Conservation (phyloP, 2,797 vertebrate genomes). For the Ambastaia sidthimunki region DNA sequence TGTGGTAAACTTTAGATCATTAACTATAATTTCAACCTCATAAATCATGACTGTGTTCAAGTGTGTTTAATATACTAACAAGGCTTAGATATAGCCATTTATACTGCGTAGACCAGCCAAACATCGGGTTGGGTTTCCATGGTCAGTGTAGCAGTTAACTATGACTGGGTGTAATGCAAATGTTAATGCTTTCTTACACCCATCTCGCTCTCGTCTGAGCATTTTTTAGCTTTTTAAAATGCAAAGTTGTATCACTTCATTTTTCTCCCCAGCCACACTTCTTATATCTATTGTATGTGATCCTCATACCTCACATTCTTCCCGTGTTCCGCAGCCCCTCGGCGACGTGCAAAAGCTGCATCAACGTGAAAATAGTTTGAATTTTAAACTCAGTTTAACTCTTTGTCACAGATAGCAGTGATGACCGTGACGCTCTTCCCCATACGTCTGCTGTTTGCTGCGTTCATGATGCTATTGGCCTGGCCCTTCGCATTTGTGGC, state of each 20-base stretch:
- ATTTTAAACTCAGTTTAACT: conserved; percentile 15
- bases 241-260: neutral
- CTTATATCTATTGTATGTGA: neutral
- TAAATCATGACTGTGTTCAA: neutral
- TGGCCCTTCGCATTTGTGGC: conserved; percentile 95
- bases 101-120: neutral
- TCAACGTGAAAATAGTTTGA: neutral
- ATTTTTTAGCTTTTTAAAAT: conserved; percentile 42
- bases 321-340: neutral
- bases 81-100: neutral
- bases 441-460: conserved; percentile 78
- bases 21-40: neutral
- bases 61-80: neutral
- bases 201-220: neutral
- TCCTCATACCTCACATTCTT: neutral
- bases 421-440: conserved; percentile 49
- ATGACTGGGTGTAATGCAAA: conserved; percentile 26
- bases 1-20: neutral
- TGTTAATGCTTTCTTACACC: conserved; percentile 24
- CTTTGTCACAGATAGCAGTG: conserved; percentile 47
- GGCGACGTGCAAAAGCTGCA: neutral
- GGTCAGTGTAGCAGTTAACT: neutral
- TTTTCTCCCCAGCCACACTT: neutral
- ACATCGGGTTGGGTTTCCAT: neutral
- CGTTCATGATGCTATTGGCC: conserved; percentile 96